Base-by-base conservation (phyloP, 2,888 invertebrate species). In the Aethes cnicana region DNA sequence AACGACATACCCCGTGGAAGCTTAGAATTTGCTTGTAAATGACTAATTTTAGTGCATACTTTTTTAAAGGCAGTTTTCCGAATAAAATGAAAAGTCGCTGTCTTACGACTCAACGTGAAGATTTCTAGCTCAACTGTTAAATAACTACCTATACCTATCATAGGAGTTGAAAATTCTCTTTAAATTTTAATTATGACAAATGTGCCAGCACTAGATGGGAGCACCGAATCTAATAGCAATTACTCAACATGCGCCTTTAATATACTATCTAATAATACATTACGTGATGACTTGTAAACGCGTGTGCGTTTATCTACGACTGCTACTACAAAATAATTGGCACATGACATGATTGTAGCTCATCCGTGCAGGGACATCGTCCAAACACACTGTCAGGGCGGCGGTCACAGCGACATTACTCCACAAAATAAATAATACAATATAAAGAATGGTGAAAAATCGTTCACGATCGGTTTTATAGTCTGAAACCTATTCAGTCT, bases 221-320 rank as follows among this genome's bases (percentile, higher is more conserved):
- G 53, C 42, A 53, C 54, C 57, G 32, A 50, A 64, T 65, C 60
- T 63, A 68, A 63, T 66, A 66, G 57, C 62, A 68, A 69, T 72
- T 69, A 65, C 54, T 67, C 62, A 61, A 64, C 62, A 56, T 62
- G 57, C 50, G 48, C 53, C 47, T 53, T 55, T 61, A 60, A 63
- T 61, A 54, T 55, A 55, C 63, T 69, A 63, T 69, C 66, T 62
- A 66, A 71, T 58, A 49, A 58, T 53, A 55, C 20, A 62, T 52
- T 28, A 56, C 23, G 52, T 59, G 61, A 64, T 65, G 65, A 69
- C 55, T 63, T 64, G 61, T 66, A 55, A 61, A 61, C 64, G 62
- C 58, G 62, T 54, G 54, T 57, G 56, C 57, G 56, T 57, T 56
- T 59, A 59, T 62, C 47, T 55, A 57, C 44, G 41, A 52, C 42